Conservation (phyloP, 2,797 vertebrate genomes). For the Eremophila alpestris region DNA sequence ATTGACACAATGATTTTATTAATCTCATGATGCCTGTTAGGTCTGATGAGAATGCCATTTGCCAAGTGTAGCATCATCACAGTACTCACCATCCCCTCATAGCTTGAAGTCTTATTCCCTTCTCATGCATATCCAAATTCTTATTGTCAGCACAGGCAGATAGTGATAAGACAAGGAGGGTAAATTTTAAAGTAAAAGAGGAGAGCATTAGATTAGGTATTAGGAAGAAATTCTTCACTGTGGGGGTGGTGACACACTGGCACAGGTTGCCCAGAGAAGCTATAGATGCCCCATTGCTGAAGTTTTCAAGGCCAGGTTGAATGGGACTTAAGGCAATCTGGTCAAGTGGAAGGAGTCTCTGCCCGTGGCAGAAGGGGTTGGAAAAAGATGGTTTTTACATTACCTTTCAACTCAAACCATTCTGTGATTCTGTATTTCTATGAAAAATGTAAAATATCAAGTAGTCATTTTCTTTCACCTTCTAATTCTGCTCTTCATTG, state of each 20-base stretch:
- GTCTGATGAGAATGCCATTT: background rate
- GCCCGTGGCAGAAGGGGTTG: background rate
- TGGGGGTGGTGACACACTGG: background rate
- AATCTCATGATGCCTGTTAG: background rate
- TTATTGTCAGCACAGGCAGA: background rate
- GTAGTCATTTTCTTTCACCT: background rate
- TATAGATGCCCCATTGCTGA: background rate
- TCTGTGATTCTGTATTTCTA: background rate
- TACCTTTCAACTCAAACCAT: background rate
- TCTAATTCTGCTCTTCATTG: background rate
- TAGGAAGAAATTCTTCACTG: background rate
- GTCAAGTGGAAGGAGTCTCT: background rate
- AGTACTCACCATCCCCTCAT: background rate
- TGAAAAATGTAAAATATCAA: background rate
- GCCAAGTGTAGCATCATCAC: background rate
- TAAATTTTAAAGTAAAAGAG: background rate
- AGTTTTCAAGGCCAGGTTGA: background rate
- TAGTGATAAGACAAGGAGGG: background rate
- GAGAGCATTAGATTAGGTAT: background rate
- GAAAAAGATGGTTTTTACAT: background rate
- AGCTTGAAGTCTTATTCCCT: background rate
- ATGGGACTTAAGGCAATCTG: background rate
- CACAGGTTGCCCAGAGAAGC: background rate
- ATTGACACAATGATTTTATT: background rate
- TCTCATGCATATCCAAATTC: background rate